Evolutionary conservation across 2,888 invertebrate genomes (phyloP).

Genomic region (Philopedon plagiatum): DNA sequence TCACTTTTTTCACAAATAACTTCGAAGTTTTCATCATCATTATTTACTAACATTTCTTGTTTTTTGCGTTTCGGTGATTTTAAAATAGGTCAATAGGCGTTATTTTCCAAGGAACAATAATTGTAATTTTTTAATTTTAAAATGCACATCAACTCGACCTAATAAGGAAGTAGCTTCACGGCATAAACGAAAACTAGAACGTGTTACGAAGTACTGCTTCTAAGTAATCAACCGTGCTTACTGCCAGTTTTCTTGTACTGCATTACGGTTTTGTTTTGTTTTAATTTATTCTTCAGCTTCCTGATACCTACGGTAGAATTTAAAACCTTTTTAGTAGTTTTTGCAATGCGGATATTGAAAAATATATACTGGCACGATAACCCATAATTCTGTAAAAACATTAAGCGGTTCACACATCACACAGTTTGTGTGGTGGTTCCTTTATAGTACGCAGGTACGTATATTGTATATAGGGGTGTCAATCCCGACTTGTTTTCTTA

Average conservation of each 20-base stretch:
- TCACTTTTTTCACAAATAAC: constrained; percentile 19
- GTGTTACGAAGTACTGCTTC: background rate
- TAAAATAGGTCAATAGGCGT: no score
- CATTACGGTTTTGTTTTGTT: constrained; percentile 23
- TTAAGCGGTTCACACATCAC: no score
- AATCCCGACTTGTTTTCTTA: no score
- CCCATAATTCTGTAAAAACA: no score
- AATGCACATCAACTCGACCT: no score
- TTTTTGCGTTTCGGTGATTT: no score
- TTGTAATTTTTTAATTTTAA: no score
- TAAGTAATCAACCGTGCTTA: constrained; percentile 9
- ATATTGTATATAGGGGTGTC: no score
- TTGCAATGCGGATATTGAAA: background rate
- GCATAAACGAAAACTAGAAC: background rate
- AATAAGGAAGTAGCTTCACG: background rate
- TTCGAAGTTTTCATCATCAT: constrained; percentile 16
- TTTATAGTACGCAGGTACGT: no score
- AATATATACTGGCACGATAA: background rate
- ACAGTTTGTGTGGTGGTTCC: no score
- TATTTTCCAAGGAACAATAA: no score
- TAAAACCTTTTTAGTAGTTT: constrained; percentile 15
- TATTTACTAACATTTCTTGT: constrained; percentile 13
- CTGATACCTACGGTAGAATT: constrained; percentile 35
- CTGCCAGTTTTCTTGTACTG: constrained; percentile 19
- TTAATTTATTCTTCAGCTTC: constrained; percentile 34